Evolutionary conservation across 2,113 vertebrate genomes (phyloP), one percentile per base, ranked within the genome.

Genomic region (Isichthys henryi): DNA sequence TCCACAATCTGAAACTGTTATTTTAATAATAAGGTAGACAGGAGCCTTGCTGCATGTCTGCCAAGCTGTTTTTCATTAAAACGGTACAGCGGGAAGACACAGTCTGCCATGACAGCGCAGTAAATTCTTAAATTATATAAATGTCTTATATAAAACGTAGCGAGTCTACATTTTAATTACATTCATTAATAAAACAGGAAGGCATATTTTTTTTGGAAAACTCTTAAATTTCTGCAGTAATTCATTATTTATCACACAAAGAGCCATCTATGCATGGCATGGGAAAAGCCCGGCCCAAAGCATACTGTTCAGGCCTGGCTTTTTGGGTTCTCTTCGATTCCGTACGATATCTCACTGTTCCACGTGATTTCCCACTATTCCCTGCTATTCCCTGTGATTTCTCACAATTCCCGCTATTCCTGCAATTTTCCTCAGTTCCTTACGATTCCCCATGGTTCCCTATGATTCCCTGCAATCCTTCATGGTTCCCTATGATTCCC

Each of bases 41-140:
- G n/a, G 50, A 92, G 82, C 52, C 88, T 89, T 88, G 82, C n/a
- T 90, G 87, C 86, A 88, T 90, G 82, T 90, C 89, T 83, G 49
- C 53, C 88, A 85, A 50, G 82, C 46, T 49, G 89, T 74, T 89
- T 88, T 92, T 92, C 89, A 92, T 93, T 89, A 88, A 87, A 85
- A 87, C 48, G 89, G 62, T 87, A 52, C 39, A 90, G 88, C 66
- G 77, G 49, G 87, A 86, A 88, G 82, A 21, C 27, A 88, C 85
- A 74, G 53, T 56, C 21, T 70, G 48, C 13, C 88, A 66, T 80
- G 82, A 80, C 88, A 89, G 70, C 85, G 85, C 90, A 87, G 53
- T 90, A 90, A 35, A 43, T 27, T 92, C 35, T 80, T 43, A 19
- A 43, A 80, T 80, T 80, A 80, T 80, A 80, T 80, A 43, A 90